These are phyloP conservation scores for Dryadula phaetusa DNA, from an alignment of 2,888 invertebrate species.

Conservation along the genomic window DNA sequence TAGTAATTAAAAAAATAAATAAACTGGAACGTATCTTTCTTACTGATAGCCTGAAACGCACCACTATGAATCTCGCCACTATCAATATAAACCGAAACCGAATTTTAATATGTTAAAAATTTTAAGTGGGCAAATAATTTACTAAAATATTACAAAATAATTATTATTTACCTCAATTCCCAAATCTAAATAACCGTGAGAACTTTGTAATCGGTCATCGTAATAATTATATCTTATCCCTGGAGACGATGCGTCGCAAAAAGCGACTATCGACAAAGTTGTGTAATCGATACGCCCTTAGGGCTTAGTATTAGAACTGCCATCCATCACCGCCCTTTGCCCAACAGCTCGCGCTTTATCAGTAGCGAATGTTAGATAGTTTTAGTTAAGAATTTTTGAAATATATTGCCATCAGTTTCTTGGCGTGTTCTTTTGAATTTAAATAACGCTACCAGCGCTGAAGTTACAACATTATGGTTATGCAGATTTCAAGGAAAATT, in stretches of 20 bases:
- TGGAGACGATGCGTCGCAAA: constrained; percentile 74
- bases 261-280: constrained; percentile 69
- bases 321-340: constrained; percentile 83
- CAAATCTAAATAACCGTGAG: constrained; percentile 26
- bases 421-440: not conserved
- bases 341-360: constrained; percentile 80
- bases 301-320: constrained; percentile 83
- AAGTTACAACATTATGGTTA: not conserved
- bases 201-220: constrained; percentile 36
- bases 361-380: constrained; percentile 79
- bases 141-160: not conserved
- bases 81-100: no score
- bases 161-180: not conserved
- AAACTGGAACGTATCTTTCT: no score
- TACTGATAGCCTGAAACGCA: no score
- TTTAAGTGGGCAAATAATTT: no score
- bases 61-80: no score
- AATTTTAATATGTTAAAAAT: no score
- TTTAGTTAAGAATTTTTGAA: constrained; percentile 49
- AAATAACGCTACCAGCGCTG: not conserved
- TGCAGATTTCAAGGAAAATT: no score
- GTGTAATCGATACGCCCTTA: constrained; percentile 83
- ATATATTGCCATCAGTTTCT: constrained; percentile 14
- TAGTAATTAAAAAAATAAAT: no score
- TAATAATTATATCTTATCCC: constrained; percentile 52